Conservation (phyloP, 2,888 invertebrate species). For the Cenopis cana region DNA sequence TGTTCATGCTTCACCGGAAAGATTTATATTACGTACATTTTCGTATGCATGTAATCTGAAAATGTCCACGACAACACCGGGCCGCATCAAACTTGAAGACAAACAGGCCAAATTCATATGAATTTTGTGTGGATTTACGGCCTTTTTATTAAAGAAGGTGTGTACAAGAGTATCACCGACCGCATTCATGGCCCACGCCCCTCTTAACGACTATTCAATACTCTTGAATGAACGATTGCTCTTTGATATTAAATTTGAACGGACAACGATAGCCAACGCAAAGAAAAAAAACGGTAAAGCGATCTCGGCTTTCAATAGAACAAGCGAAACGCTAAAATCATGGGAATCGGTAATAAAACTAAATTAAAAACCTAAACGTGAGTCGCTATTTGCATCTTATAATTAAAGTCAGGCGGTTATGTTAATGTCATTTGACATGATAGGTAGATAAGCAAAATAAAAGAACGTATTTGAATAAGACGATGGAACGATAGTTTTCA, state of each 20-base stretch:
- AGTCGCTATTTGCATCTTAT: conserved; percentile 41
- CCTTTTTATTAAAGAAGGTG: not conserved
- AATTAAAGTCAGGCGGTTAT: conserved; percentile 53
- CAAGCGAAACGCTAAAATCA: conserved; percentile 60
- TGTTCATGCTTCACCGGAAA: conserved; percentile 84
- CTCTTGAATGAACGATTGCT: conserved; percentile 83
- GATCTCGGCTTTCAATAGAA: conserved; percentile 69
- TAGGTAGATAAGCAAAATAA: conserved; percentile 60
- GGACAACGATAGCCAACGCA: conserved; percentile 69
- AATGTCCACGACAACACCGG: conserved; percentile 66
- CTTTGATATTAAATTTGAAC: conserved; percentile 78
- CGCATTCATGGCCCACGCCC: conserved; percentile 79
- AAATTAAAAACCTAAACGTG: conserved; percentile 45
- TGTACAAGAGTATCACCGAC: conserved; percentile 52
- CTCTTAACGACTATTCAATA: conserved; percentile 83
- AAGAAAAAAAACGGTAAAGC: conserved; percentile 74
- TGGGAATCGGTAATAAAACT: conserved; percentile 64
- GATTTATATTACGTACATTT: conserved; percentile 85
- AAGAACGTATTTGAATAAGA: conserved; percentile 62
- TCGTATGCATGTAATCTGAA: conserved; percentile 83
- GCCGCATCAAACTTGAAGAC: not conserved
- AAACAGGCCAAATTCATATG: not conserved
- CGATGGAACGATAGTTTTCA: conserved; percentile 74
- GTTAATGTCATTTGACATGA: conserved; percentile 57
- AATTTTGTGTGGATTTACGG: not conserved